Evolutionary conservation across 2,888 invertebrate species (phyloP).

Genomic region (Abrostola tripartita): DNA sequence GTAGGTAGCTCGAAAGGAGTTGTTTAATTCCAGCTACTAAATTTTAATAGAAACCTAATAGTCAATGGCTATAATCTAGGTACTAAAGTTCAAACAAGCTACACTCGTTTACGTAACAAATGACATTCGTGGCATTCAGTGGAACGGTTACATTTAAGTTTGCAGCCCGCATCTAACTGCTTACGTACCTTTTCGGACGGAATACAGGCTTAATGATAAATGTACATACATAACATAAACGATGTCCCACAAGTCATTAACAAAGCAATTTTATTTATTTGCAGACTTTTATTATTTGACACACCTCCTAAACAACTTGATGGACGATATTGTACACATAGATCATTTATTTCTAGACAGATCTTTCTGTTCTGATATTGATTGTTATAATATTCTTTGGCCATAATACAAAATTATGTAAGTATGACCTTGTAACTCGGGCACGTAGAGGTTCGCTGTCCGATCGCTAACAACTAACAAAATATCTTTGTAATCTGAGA

Average conservation of each 20-base stretch:
- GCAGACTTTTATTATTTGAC: conserved; percentile 5
- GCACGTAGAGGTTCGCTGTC: conserved; percentile 50
- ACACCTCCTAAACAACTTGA: conserved; percentile 11
- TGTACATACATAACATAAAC: background rate
- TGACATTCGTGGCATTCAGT: no score
- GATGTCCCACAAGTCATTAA: background rate
- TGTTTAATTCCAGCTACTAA: no score
- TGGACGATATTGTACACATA: conserved; percentile 20
- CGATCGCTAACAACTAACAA: conserved; percentile 42
- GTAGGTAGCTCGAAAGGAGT: no score
- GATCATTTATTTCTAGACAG: conserved; percentile 37
- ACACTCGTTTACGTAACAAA: no score
- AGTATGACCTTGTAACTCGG: conserved; percentile 27
- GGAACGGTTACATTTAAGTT: no score
- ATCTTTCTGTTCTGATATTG: conserved; percentile 25
- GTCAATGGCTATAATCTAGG: no score
- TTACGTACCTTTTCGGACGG: no score
- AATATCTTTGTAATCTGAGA: conserved; percentile 47
- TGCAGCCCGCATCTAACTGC: no score
- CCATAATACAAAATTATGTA: conserved; percentile 40
- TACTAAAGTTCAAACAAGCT: no score
- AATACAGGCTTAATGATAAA: no score
- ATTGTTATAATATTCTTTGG: conserved; percentile 36
- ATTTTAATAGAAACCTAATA: no score
- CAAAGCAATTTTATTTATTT: conserved; percentile 7